Base-by-base conservation (phyloP, 2,797 vertebrate species). In the Tenualosa ilisha region DNA sequence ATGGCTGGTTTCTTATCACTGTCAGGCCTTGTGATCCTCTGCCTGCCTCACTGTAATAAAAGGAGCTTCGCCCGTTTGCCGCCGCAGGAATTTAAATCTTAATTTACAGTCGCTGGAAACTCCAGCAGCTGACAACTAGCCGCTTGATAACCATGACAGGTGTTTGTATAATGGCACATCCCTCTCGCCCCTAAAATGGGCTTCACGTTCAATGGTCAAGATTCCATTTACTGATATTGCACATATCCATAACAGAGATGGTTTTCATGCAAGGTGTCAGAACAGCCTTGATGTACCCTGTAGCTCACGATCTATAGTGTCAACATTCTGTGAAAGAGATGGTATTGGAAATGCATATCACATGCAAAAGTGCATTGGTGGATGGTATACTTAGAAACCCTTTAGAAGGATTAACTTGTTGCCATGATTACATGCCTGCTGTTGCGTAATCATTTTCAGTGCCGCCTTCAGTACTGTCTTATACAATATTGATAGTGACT, bases 1-100 rank as follows among this genome's bases (percentile, higher is more conserved):
- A 40, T 83, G 81, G 86, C 81, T 87, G 85, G 85, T 85, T 59
- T 87, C 82, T 89, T 88, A 91, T 90, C 87, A 81, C 82, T 83
- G 82, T 84, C 86, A 1, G 83, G 24, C 86, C 81, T 88, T 88
- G 86, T n/a, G 2, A 54, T 88, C 83, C 40, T 49, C 83, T 56
- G 54, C 54, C 65, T 84, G 51, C 83, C 86, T 86, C 63, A 24
- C 89, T 26, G 86, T 89, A 82, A 86, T 90, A 84, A 87, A 86
- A 85, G 63, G 83, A 88, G 85, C 86, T 83, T 86, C 43, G 85
- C 65, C 46, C 81, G 85, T 51, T 56, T 56, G 17, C 17, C 20
- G 54, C 81, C 8, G 56, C 85, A 87, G 86, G 79, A 88, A 86
- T 90, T 88, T 90, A 63, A 88, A 82, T 85, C 84, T 89, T 85